Conservation (phyloP, 2,113 vertebrate species). For the Balaenoptera acutorostrata region DNA sequence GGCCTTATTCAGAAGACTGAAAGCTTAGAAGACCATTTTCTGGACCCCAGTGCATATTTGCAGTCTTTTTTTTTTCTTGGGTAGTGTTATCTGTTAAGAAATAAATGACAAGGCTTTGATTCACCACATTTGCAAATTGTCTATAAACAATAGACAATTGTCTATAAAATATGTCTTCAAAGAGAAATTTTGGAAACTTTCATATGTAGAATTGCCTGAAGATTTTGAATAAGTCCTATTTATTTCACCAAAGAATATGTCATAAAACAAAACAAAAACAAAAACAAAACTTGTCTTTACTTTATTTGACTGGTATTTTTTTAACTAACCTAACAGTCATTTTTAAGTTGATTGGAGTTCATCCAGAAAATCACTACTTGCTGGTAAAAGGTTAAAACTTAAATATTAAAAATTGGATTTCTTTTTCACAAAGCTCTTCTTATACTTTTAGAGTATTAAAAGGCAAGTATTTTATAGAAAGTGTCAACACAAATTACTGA, state of each 20-base stretch:
- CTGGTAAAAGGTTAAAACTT: slow-evolving; percentile 71
- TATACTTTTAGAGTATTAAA: slow-evolving; percentile 58
- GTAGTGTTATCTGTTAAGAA: not conserved
- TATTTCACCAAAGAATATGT: slow-evolving; percentile 35
- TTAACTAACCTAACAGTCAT: not conserved
- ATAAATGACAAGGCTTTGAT: slow-evolving; percentile 56
- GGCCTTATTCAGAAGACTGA: slow-evolving; percentile 32
- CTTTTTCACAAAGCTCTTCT: slow-evolving; percentile 69
- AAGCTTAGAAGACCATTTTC: not conserved
- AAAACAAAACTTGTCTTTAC: not conserved
- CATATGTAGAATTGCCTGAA: slow-evolving; percentile 35
- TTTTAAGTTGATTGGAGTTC: slow-evolving; percentile 30
- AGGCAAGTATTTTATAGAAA: slow-evolving; percentile 22
- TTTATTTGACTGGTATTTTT: not conserved
- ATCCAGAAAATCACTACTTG: slow-evolving; percentile 65
- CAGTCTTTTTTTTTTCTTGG: not conserved
- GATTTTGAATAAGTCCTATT: slow-evolving; percentile 55
- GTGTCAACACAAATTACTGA: not conserved
- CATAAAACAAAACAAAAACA: not conserved
- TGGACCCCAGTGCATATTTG: not conserved
- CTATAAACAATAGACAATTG: not conserved
- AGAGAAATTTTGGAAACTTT: slow-evolving; percentile 40
- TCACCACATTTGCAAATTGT: slow-evolving; percentile 59
- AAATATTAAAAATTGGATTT: slow-evolving; percentile 50
- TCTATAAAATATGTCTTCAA: slow-evolving; percentile 55